A percentile compares a stretch with the other conserved stretches of the same genome.
phyloP scores from a whole-genome alignment of 2,113 vertebrate genomes.

The Brienomyrus longianalis region DNA sequence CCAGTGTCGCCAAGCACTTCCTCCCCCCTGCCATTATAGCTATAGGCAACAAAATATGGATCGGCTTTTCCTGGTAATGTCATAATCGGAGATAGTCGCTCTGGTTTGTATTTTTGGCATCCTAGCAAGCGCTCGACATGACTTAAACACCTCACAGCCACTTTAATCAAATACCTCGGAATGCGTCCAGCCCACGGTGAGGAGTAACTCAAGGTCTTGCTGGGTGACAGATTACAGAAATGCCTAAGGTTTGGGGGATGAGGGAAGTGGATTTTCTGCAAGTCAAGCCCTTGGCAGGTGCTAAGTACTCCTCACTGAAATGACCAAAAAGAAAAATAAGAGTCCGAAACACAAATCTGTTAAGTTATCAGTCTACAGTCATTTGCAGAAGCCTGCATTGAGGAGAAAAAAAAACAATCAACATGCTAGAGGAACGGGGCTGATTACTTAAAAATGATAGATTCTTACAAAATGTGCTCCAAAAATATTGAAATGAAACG shows the following conservation, averaged over 20 bases:
- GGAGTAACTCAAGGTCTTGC: conserved; percentile 3
- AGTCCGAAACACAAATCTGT: neutral
- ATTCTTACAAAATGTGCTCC: neutral
- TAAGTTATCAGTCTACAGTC: neutral
- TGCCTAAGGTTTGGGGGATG: neutral
- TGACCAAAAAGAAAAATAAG: conserved; percentile 5
- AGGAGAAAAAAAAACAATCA: neutral
- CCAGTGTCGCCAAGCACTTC: neutral
- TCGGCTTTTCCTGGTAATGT: neutral
- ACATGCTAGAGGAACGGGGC: neutral
- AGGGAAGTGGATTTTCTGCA: neutral
- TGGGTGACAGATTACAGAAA: neutral
- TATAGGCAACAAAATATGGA: neutral
- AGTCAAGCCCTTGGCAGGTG: neutral
- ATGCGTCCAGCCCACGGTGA: neutral
- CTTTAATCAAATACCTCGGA: conserved; percentile 15
- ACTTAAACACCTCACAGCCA: conserved; percentile 18
- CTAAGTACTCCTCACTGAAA: neutral
- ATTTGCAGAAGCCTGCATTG: neutral
- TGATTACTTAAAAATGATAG: neutral
- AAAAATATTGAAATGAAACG: neutral
- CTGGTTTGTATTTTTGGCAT: neutral
- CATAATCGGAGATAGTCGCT: neutral
- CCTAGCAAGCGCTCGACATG: neutral
- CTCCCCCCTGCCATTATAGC: neutral